Evolutionary conservation across 2,113 vertebrate genomes (phyloP).

Genomic region (Cyanoramphus novaezelandiae): DNA sequence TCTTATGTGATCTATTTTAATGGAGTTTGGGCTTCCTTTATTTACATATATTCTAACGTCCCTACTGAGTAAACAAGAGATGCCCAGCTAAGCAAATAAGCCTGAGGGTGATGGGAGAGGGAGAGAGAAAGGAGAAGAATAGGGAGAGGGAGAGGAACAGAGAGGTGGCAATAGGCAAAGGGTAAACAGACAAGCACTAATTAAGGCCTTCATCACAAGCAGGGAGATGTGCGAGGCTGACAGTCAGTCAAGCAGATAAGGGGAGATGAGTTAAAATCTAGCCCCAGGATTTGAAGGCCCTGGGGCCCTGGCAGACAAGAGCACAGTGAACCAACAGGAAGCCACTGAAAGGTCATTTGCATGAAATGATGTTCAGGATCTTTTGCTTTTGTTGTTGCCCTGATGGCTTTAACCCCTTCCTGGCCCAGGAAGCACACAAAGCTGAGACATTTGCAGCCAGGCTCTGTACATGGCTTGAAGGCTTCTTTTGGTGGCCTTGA

Average conservation of each 20-base stretch:
- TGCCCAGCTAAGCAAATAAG: conserved; percentile 65
- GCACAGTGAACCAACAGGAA: conserved; percentile 80
- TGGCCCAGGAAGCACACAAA: not conserved
- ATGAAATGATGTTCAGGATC: conserved; percentile 81
- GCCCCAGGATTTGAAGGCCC: conserved; percentile 82
- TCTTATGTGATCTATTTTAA: conserved; percentile 8
- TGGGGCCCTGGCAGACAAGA: conserved; percentile 89
- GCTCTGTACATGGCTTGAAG: not conserved
- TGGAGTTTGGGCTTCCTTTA: conserved; percentile 24
- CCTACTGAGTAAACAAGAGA: conserved; percentile 57
- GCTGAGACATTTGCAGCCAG: not conserved
- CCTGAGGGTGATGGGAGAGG: conserved; percentile 43
- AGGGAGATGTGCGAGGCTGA: conserved; percentile 91
- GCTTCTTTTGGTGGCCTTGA: not conserved
- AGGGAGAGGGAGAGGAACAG: conserved; percentile 48
- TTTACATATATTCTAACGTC: conserved; percentile 53
- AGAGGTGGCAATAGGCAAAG: conserved; percentile 70
- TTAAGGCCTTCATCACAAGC: conserved; percentile 91
- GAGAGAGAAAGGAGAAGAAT: conserved; percentile 62
- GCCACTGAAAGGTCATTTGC: conserved; percentile 89
- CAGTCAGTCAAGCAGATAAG: conserved; percentile 99
- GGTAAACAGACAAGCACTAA: conserved; percentile 84
- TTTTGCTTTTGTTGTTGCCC: conserved; percentile 77
- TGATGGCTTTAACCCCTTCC: conserved; percentile 42
- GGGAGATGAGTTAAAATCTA: conserved; percentile 91